phyloP scores from a whole-genome alignment of 2,113 vertebrate genomes.

The Perognathus longimembris region DNA sequence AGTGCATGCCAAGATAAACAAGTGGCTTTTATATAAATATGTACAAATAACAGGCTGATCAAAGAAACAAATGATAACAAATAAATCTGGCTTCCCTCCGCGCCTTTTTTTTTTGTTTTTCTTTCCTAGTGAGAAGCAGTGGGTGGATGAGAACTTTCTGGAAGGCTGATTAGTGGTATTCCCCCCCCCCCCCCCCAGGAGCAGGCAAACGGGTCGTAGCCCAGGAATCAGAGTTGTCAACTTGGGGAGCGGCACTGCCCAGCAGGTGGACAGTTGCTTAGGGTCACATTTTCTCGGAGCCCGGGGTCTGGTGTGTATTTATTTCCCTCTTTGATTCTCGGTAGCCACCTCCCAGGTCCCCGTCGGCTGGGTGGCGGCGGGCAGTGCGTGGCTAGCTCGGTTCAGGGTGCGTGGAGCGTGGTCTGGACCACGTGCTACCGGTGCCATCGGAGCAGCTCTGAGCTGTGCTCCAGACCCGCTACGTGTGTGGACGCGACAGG shows the following conservation, averaged over 20 bases:
- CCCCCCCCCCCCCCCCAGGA: too few relatives aligned
- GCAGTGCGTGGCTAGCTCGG: too few relatives aligned
- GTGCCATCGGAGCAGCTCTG: background rate
- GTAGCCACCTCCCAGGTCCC: background rate
- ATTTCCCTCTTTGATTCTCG: too few relatives aligned
- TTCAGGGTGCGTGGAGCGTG: too few relatives aligned
- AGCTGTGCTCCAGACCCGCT: background rate
- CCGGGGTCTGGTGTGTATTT: too few relatives aligned
- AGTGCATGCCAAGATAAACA: background rate
- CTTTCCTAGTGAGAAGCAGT: background rate
- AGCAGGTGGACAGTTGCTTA: background rate
- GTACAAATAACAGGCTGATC: background rate
- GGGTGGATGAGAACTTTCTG: background rate
- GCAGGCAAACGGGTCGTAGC: too few relatives aligned
- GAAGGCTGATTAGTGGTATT: too few relatives aligned
- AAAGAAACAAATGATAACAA: background rate
- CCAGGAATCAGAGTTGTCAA: background rate
- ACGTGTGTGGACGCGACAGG: background rate
- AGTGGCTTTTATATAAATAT: background rate
- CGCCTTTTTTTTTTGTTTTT: background rate
- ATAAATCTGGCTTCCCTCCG: background rate
- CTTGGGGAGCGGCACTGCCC: too few relatives aligned
- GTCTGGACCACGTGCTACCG: background rate
- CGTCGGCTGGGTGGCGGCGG: too few relatives aligned
- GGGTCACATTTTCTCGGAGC: background rate